phyloP scores from a whole-genome alignment of 2,113 vertebrate genomes.

The Microtus ochrogaster region DNA sequence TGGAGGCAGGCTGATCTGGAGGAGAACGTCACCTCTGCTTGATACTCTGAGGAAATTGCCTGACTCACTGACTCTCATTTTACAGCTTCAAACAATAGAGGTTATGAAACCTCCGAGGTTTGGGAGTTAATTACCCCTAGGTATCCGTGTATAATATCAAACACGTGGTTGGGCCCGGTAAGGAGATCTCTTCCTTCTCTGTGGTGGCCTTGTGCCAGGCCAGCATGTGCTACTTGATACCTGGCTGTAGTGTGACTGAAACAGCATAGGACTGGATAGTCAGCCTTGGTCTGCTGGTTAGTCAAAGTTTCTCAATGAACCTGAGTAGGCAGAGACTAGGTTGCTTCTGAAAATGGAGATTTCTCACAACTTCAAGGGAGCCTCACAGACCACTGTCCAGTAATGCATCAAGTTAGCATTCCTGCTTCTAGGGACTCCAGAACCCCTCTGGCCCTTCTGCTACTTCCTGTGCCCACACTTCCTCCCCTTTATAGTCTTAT shows the following conservation, averaged over 20 bases:
- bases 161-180: not conserved
- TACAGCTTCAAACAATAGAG: not conserved
- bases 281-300: not conserved
- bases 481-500: not conserved
- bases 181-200: not conserved
- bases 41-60: not conserved
- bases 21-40: not conserved
- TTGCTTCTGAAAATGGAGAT: not conserved
- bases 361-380: not conserved
- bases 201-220: not conserved
- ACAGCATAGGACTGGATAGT: not conserved
- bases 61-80: not conserved
- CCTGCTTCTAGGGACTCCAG: not conserved
- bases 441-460: not conserved
- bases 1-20: not conserved
- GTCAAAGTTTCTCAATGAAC: not conserved
- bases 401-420: not conserved
- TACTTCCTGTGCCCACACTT: not conserved
- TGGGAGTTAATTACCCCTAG: not conserved
- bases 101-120: not conserved
- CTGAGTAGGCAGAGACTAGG: not conserved
- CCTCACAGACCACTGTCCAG: not conserved
- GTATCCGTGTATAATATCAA: not conserved
- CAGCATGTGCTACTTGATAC: not conserved
- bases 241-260: not conserved